Conservation (phyloP, 2,113 vertebrate genomes). For the Caracal caracal region DNA sequence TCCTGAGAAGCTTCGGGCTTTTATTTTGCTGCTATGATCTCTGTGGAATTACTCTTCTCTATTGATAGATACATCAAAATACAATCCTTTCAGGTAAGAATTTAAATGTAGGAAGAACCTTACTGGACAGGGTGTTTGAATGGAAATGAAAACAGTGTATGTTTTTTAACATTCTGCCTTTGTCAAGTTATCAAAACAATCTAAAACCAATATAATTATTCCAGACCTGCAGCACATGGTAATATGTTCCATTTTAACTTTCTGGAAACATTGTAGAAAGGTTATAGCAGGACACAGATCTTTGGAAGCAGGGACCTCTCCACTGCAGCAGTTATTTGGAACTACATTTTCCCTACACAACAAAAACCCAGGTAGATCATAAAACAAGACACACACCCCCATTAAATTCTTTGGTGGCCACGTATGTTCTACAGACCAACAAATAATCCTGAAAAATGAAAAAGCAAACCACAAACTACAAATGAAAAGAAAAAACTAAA, state of each 20-base stretch:
- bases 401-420: neutral
- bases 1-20: neutral
- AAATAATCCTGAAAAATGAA: neutral
- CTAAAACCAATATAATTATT: neutral
- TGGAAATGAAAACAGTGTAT: neutral
- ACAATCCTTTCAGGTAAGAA: neutral
- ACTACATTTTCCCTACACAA: neutral
- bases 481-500: neutral
- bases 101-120: neutral
- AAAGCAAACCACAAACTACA: neutral
- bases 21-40: neutral
- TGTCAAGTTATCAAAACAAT: neutral
- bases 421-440: neutral
- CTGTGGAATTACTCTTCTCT: neutral
- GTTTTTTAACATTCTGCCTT: neutral
- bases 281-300: neutral
- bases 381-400: neutral
- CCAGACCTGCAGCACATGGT: neutral
- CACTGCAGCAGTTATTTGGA: neutral
- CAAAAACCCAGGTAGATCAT: neutral
- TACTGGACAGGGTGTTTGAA: neutral
- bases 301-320: neutral
- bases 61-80: neutral
- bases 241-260: neutral
- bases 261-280: neutral